Conservation (phyloP, 2,113 vertebrate genomes). For the Natator depressus region DNA sequence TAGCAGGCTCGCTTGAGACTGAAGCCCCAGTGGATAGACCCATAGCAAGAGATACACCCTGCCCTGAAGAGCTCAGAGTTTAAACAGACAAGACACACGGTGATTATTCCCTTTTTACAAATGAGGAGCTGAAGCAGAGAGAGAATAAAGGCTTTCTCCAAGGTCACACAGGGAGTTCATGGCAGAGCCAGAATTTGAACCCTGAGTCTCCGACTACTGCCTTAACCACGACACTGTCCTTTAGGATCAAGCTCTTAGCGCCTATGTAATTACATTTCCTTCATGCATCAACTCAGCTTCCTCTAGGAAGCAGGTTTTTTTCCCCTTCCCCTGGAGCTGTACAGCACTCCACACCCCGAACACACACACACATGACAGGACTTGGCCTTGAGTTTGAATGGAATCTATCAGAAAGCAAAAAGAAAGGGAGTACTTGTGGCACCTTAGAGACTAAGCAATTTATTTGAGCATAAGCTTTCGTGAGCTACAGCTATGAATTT, state of each 20-base stretch:
- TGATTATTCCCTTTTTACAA: rapidly evolving
- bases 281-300: background rate
- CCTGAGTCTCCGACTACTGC: background rate
- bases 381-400: background rate
- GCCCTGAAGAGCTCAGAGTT: rapidly evolving
- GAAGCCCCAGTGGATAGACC: rapidly evolving
- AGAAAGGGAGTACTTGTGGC: too few species aligned
- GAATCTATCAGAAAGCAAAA: constrained; percentile 10
- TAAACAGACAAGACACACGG: background rate
- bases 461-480: too few species aligned
- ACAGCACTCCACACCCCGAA: background rate
- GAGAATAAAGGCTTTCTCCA: background rate
- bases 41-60: background rate
- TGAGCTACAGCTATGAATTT: background rate
- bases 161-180: background rate
- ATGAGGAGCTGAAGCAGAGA: background rate
- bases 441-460: too few species aligned
- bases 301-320: background rate
- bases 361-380: background rate
- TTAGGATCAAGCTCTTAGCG: background rate
- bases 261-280: background rate
- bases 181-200: background rate
- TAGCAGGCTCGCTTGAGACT: background rate
- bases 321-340: background rate
- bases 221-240: too few species aligned